Evolutionary conservation across 2,113 vertebrate genomes (phyloP).

Genomic region (Percopsis transmontana): DNA sequence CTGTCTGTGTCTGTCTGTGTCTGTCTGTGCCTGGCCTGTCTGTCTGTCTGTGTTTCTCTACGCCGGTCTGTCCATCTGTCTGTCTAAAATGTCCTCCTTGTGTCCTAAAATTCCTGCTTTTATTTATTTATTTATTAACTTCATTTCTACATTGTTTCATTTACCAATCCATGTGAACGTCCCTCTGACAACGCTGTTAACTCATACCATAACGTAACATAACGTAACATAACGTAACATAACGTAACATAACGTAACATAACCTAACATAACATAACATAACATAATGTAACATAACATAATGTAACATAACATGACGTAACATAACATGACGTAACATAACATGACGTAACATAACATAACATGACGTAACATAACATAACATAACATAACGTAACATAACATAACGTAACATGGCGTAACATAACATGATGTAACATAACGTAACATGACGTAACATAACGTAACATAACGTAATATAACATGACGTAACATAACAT

Average conservation of each 20-base stretch:
- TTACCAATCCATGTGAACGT: slow-evolving; percentile 62
- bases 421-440: neutral
- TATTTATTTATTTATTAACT: slow-evolving; percentile 8
- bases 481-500: neutral
- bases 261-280: neutral
- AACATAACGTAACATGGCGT: too few species aligned
- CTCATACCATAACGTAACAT: neutral
- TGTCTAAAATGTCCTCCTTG: slow-evolving; percentile 12
- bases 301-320: neutral
- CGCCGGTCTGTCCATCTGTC: slow-evolving; percentile 61
- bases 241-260: neutral
- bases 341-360: neutral
- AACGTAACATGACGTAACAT: neutral
- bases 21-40: slow-evolving; percentile 47
- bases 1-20: slow-evolving; percentile 41
- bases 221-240: neutral
- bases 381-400: too few species aligned
- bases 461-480: neutral
- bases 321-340: neutral
- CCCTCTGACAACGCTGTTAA: slow-evolving; percentile 48
- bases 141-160: slow-evolving; percentile 41
- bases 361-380: neutral
- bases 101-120: too few species aligned
- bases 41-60: slow-evolving; percentile 45
- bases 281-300: neutral